These are phyloP conservation scores for Drosophila trapezifrons DNA, from an alignment of 1,140 invertebrate genomes.

Conservation along the genomic window DNA sequence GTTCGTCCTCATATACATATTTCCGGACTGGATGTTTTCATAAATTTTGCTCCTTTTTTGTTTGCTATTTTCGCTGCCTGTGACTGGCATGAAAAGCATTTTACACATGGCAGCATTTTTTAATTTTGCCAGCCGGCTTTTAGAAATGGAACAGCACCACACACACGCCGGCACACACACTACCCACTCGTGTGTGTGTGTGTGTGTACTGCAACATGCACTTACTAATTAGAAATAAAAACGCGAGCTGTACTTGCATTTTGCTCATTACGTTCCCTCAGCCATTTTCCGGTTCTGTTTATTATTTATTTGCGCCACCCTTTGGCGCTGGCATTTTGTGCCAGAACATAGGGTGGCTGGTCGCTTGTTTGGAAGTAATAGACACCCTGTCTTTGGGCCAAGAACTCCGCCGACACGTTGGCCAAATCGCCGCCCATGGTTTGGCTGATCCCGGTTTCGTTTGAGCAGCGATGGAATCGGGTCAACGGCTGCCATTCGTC, in stretches of 20 bases:
- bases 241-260: constrained; percentile 66
- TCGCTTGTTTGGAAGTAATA: constrained; percentile 84
- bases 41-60: constrained; percentile 21
- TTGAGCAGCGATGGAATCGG: constrained; percentile 52
- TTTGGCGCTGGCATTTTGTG: constrained; percentile 28
- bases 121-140: constrained; percentile 80
- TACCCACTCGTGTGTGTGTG: constrained; percentile 15
- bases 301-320: constrained; percentile 45
- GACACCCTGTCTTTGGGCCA: constrained; percentile 76
- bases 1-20: constrained; percentile 9
- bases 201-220: constrained; percentile 44
- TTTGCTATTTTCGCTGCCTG: constrained; percentile 42
- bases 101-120: constrained; percentile 84
- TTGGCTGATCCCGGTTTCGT: constrained; percentile 39
- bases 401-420: constrained; percentile 41
- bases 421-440: constrained; percentile 69
- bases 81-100: constrained; percentile 80
- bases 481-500: constrained; percentile 69
- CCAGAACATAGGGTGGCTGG: constrained; percentile 75
- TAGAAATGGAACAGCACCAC: constrained; percentile 62
- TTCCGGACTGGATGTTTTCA: constrained; percentile 31
- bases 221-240: constrained; percentile 83
- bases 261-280: constrained; percentile 68
- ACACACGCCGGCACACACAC: constrained; percentile 21
- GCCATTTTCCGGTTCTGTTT: constrained; percentile 28